Base-by-base conservation (phyloP, 30 jellyfish, hydroid and myxozoan species). In the Turritopsis dohrnii region DNA sequence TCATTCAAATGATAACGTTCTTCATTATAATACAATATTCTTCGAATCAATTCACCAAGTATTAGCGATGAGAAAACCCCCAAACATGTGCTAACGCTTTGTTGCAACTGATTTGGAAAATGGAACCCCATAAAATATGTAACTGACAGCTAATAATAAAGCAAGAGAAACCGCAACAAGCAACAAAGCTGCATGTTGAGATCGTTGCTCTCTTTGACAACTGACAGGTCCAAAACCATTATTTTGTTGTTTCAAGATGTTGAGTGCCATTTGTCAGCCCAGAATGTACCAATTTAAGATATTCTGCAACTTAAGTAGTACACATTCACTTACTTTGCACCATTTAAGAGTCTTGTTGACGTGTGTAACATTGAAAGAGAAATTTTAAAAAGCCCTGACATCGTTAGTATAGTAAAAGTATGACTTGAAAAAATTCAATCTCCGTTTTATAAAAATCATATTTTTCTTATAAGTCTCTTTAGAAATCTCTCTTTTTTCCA, bases 171-270 rank as follows among this genome's bases (percentile, higher is more conserved):
- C 28, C 52, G 8, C 1, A 72, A 72, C n/a, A 41, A 41, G 13
- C 13, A 13, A 5, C 77, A 69, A 8, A 9, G 30, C 30, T 21
- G 71, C 71, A n/a, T 18, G 19, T 7, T 20, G 71, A 31, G 85
- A 69, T 54, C 86, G 79, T 18, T 82, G 29, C n/a, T 90, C 83
- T 18, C 95, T 83, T 60, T 85, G 71, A 72, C 81, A 84, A n/a
- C 87, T 31, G 22, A 90, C 77, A 23, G 95, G 93, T 60, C 93
- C 95, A 83, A 90, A 86, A 71, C 97, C 95, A 66, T 90, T 90
- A 80, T 86, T 85, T 27, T 53, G 54, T 53, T 80, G 27, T 29
- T 77, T 27, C 28, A 29, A 60, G 13, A 5, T 41, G 5, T 41
- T 41, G 60, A 41, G 13, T 3, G 5, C 60, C 60, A 41, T 41